Evolutionary conservation across 2,797 vertebrate genomes (phyloP), one percentile per base, ranked within the genome.

Genomic region (Gymnoscopelus microlampas): DNA sequence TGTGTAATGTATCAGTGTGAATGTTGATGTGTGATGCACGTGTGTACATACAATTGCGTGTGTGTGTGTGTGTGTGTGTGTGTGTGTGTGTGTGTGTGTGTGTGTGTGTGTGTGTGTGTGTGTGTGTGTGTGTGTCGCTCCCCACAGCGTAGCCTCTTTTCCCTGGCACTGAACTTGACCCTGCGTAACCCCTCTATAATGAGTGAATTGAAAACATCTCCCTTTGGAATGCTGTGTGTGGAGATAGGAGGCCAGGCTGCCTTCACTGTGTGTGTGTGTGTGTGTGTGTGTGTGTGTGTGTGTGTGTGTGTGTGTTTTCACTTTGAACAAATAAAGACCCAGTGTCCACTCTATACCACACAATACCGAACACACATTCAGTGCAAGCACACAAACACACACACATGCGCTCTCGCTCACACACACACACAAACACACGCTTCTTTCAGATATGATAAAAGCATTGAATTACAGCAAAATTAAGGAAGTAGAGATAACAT

Each of bases 141-240:
- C 92, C 92, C 92, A 92, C 94, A 93, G 92, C 93, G 89, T 95
- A 92, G 50, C 50, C 50, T 56, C 94, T 96, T 95, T 96, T 96
- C 92, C 94, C 91, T 95, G 95, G 96, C 95, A 97, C 95, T 98
- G 97, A 99, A 97, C 97, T 97, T 98, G 97, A 98, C 96, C 96
- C 92, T 74, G 85, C 86, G 91, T 90, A 94, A 98, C 96, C 96
- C 94, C 92, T 94, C 93, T 92, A 95, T 98, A 99, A 98, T 98
- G 96, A 98, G 93, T 96, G 96, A 96, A 98, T 98, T 97, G 96
- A 96, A 99, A 98, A 97, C 96, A 97, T 98, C 94, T 97, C 96
- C 95, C 96, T 95, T 96, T 95, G 96, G 96, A 98, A 97, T 98
- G 95, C 93, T 89, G 93, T 93, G 93, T 93, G 94, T 95, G 94